These are phyloP conservation scores for Netelia inedita DNA, from an alignment of 2,888 invertebrate genomes.

Conservation along the genomic window DNA sequence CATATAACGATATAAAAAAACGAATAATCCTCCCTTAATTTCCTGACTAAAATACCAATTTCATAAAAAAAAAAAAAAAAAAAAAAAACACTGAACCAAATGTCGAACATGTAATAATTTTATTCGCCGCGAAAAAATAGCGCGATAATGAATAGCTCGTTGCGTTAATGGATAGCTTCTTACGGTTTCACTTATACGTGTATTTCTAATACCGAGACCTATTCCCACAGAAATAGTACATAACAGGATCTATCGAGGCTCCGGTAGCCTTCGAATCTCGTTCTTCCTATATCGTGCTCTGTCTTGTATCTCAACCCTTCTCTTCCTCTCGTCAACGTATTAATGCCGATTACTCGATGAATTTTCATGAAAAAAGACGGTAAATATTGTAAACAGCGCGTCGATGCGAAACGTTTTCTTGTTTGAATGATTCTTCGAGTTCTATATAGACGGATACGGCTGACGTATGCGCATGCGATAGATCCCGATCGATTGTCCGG, in stretches of 20 bases:
- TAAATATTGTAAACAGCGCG: constrained; percentile 68
- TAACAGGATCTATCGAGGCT: constrained; percentile 55
- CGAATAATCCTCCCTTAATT: not conserved
- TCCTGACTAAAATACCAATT: not conserved
- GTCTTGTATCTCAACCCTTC: constrained; percentile 47
- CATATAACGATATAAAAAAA: not conserved
- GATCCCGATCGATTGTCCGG: constrained; percentile 29
- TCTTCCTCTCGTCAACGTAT: constrained; percentile 33
- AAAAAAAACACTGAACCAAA: not conserved
- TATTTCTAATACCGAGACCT: constrained; percentile 32
- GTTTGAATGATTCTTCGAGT: constrained; percentile 32
- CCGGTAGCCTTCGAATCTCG: constrained; percentile 49
- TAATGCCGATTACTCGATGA: constrained; percentile 45
- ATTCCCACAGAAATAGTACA: constrained; percentile 51
- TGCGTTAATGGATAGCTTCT: constrained; percentile 32
- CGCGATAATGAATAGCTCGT: not conserved
- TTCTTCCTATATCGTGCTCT: constrained; percentile 53
- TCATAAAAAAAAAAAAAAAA: not conserved
- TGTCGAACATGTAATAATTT: not conserved
- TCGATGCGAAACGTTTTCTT: constrained; percentile 25
- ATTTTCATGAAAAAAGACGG: constrained; percentile 52
- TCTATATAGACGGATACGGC: constrained; percentile 25
- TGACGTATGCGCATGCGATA: constrained; percentile 16
- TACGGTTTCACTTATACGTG: constrained; percentile 36
- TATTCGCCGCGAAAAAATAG: constrained; percentile 14